Base-by-base conservation (phyloP, 2,797 vertebrate genomes). In the Gallinago solitaria region DNA sequence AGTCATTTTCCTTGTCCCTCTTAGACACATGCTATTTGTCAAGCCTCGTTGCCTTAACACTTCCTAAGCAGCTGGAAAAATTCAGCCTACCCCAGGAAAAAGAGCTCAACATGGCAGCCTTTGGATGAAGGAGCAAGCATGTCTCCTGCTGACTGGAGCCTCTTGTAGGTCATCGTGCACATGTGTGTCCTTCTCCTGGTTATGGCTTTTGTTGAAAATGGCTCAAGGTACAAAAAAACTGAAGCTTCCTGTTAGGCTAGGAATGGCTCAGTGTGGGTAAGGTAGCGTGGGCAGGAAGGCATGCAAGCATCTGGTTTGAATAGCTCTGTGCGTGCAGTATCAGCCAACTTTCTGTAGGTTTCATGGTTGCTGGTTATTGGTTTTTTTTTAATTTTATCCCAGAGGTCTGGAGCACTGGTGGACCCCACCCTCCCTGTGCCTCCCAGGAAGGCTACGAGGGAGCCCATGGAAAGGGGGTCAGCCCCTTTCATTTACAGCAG, bases 251-350 rank as follows among this genome's bases (percentile, higher is more conserved):
- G 96, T 91, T 93, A 76, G 90, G 92, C 86, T 90, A 69, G 95
- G 93, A 96, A 48, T 0, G 32, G 95, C 77, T 94, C 95, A 74
- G 88, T 94, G 96, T 95, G 94, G 95, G 95, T 95, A 97, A 96
- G 95, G 93, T 94, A 95, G 95, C 84, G 95, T 97, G 96, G 97
- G 96, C 96, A 97, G 96, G 88, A 95, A 96, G 92, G 96, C 95
- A 97, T 96, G 96, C 91, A 37, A 96, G 96, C 93, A 96, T 98
- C 96, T 97, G 96, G 94, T 96, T 97, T 98, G 95, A 96, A 98
- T 92, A 95, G 91, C 69, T 97, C 89, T 16, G 9, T 93, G 87
- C 54, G 45, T 28, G 88, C 67, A 33, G 3, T 80, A 95, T 89
- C 95, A 75, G 93, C 96, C 96, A 95, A 94, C 91, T 96, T 96